These are phyloP conservation scores for Tachina grossa DNA, from an alignment of 2,888 invertebrate species.

Conservation along the genomic window DNA sequence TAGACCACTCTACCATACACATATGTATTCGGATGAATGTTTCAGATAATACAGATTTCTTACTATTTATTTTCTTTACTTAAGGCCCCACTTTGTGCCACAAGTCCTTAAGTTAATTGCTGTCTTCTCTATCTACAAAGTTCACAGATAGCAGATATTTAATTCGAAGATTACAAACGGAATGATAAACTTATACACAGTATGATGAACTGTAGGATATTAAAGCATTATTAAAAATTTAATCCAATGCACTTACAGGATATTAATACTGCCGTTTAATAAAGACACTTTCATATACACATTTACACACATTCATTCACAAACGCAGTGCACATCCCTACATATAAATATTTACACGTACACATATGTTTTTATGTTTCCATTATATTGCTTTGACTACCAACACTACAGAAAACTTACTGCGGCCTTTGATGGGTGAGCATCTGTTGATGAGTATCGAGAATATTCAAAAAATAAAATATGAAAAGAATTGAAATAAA, in stretches of 20 bases:
- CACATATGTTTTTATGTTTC: not conserved
- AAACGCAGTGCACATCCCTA: not conserved
- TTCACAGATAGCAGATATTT: not conserved
- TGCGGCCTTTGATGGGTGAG: constrained; percentile 57
- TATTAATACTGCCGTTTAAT: constrained; percentile 67
- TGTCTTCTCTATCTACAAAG: not conserved
- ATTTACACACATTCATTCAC: not conserved
- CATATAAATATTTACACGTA: not conserved
- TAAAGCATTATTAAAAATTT: constrained; percentile 61
- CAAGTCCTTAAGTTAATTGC: not conserved
- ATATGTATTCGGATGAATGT: no score
- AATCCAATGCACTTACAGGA: constrained; percentile 57
- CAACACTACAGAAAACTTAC: constrained; percentile 41
- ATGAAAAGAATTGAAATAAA: constrained; percentile 28
- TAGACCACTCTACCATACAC: no score
- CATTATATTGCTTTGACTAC: not conserved
- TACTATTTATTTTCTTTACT: no score
- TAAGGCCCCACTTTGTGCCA: no score
- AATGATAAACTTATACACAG: no score
- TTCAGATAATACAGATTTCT: no score
- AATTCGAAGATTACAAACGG: no score
- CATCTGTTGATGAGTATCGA: constrained; percentile 56
- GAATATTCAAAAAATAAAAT: constrained; percentile 11
- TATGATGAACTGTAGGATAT: no score
- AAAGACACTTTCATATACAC: constrained; percentile 51